phyloP scores from a whole-genome alignment of 2,888 invertebrate species.

The Patella ulyssiponensis region DNA sequence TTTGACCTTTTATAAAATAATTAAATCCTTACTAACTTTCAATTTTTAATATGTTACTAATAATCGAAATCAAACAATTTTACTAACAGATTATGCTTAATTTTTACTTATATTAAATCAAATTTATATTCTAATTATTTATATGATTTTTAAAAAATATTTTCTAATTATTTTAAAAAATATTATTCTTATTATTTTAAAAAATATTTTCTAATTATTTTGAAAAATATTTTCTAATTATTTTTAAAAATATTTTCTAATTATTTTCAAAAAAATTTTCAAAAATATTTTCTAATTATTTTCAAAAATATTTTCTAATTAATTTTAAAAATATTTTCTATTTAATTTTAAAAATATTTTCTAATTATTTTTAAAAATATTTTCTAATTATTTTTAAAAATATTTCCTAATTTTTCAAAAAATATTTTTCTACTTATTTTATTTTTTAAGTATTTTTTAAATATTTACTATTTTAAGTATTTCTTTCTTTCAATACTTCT shows the following conservation, averaged over 20 bases:
- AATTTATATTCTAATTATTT: no score
- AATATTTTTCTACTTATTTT: conserved; percentile 8
- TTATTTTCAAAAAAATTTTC: neutral
- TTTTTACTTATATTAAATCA: no score
- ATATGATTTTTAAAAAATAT: neutral
- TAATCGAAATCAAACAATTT: no score
- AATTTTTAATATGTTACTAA: no score
- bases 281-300: neutral
- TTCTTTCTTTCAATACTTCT: neutral
- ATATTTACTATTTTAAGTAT: neutral
- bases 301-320: neutral
- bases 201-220: neutral
- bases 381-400: neutral
- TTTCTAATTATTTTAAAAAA: no score
- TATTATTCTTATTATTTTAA: neutral
- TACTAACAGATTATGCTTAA: no score
- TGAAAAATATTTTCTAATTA: neutral
- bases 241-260: neutral
- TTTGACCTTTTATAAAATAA: no score
- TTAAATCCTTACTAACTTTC: no score
- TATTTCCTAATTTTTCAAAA: neutral
- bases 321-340: neutral
- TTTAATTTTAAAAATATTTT: neutral
- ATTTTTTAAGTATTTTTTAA: neutral
- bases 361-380: neutral